phyloP scores from a whole-genome alignment of 2,888 invertebrate genomes.

The Axea sp. region DNA sequence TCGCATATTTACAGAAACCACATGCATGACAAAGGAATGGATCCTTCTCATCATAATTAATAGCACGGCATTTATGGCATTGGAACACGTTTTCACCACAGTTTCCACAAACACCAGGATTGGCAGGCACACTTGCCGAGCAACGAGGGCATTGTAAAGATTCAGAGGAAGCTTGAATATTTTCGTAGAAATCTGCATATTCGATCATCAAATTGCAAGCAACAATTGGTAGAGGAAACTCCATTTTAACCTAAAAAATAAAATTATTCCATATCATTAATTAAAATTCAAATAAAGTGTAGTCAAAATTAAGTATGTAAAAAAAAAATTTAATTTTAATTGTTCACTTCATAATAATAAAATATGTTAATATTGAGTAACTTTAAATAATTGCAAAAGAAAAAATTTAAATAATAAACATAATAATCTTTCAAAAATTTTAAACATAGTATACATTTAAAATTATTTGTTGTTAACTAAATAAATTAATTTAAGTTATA shows the following conservation, averaged over 20 bases:
- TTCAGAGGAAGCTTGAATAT: slow-evolving; percentile 92
- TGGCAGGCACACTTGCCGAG: slow-evolving; percentile 97
- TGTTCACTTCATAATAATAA: no score
- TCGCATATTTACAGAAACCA: slow-evolving; percentile 99
- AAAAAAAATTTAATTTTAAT: no score
- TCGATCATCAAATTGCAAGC: slow-evolving; percentile 99
- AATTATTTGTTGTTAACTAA: no score
- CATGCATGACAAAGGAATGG: slow-evolving; percentile 99
- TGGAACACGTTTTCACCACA: slow-evolving; percentile 99
- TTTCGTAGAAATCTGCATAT: slow-evolving; percentile 98
- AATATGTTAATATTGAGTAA: no score
- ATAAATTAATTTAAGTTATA: no score
- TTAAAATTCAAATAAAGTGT: no score
- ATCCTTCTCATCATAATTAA: slow-evolving; percentile 99
- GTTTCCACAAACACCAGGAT: slow-evolving; percentile 97
- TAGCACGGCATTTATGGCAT: slow-evolving; percentile 98
- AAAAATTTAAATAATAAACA: no score
- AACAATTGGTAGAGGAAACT: slow-evolving; percentile 97
- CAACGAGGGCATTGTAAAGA: slow-evolving; percentile 97
- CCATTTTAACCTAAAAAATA: slow-evolving; percentile 86
- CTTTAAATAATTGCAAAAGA: no score
- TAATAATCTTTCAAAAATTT: no score
- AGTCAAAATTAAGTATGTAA: no score
- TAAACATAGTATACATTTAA: no score
- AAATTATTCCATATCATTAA: no score